These are phyloP conservation scores for Muntiacus muntjak DNA, from an alignment of 2,113 vertebrate species.

Conservation along the genomic window DNA sequence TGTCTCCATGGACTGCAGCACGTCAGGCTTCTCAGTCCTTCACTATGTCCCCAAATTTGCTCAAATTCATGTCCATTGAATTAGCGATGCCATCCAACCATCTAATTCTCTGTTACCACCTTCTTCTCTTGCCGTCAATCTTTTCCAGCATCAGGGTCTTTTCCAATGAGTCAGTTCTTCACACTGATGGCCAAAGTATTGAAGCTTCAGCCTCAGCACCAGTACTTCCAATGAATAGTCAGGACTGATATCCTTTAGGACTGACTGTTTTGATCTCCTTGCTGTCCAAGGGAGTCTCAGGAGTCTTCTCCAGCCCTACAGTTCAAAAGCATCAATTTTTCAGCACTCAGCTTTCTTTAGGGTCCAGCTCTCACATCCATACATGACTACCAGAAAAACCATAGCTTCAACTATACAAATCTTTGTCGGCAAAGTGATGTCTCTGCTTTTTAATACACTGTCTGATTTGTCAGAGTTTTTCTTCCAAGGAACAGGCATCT, in stretches of 20 bases:
- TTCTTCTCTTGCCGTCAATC: neutral
- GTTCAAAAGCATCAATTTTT: neutral
- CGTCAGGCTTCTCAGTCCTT: neutral
- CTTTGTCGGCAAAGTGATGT: neutral
- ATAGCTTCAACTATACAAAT: neutral
- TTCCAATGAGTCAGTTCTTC: neutral
- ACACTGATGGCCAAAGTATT: fast-evolving
- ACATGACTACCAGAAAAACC: neutral
- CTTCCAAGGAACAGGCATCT: neutral
- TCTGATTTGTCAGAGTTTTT: neutral
- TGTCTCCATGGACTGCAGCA: neutral
- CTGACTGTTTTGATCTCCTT: neutral
- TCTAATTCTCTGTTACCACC: neutral
- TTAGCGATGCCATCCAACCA: neutral
- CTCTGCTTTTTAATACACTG: neutral
- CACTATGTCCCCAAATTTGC: neutral
- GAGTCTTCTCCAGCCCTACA: neutral
- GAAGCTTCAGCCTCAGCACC: neutral
- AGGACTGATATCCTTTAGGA: neutral
- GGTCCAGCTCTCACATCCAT: neutral
- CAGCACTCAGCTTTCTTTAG: neutral
- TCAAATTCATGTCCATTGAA: neutral
- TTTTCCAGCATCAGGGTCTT: neutral
- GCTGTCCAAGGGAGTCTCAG: neutral
- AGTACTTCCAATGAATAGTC: neutral